phyloP scores from a whole-genome alignment of 2,888 invertebrate species.

The Hydrotaea diabolus region DNA sequence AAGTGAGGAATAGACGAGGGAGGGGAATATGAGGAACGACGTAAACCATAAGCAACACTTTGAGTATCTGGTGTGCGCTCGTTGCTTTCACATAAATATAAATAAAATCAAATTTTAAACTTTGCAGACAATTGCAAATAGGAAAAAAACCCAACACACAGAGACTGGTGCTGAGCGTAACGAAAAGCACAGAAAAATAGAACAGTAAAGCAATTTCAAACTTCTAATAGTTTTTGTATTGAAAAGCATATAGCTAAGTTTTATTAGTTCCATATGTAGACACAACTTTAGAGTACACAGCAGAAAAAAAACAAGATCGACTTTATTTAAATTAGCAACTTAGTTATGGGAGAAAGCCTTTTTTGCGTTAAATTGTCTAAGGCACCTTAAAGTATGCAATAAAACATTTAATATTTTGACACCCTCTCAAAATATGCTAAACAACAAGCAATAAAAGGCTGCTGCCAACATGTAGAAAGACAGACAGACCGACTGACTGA shows the following conservation, averaged over 20 bases:
- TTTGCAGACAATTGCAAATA: slow-evolving; percentile 68
- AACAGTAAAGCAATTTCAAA: slow-evolving; percentile 12
- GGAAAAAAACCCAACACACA: slow-evolving; percentile 31
- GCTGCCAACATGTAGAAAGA: background rate
- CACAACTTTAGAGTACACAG: no score
- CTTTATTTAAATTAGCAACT: slow-evolving; percentile 4
- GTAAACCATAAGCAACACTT: slow-evolving; percentile 43
- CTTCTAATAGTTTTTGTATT: slow-evolving; percentile 2
- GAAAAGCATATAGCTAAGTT: background rate
- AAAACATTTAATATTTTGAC: background rate
- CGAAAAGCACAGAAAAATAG: background rate
- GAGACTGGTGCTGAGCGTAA: background rate
- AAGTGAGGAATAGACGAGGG: background rate
- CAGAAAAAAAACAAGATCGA: background rate
- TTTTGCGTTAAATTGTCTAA: background rate
- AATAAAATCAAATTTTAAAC: slow-evolving; percentile 69
- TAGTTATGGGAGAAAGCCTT: background rate
- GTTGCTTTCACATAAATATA: slow-evolving; percentile 42
- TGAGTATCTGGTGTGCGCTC: slow-evolving; percentile 37
- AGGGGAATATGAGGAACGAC: background rate
- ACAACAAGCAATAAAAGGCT: background rate
- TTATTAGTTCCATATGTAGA: slow-evolving; percentile 19
- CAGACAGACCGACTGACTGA: background rate
- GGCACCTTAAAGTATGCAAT: slow-evolving; percentile 8
- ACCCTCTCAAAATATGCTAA: background rate